Base-by-base conservation (phyloP, 2,888 invertebrate species). In the Himalopsyche anomala region DNA sequence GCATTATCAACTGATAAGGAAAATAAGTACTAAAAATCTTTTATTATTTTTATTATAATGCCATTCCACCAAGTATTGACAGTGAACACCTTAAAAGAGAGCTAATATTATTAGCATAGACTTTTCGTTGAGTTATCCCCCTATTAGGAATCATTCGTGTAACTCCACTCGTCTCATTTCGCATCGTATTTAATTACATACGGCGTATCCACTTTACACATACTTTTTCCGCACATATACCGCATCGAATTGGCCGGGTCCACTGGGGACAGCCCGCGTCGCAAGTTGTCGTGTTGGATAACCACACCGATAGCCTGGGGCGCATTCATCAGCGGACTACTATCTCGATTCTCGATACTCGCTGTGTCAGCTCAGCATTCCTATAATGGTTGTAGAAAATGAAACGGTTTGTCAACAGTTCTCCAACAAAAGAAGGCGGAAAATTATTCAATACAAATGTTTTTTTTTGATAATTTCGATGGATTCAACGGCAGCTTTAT, bases 291-390 rank as follows among this genome's bases (percentile, higher is more conserved):
- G 80, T 56, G 42, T 15, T 69, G 80, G 80, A 84, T 38, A 69
- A 69, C 85, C 81, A 28, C 85, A 69, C 81, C 85, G 84, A 84
- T 87, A 80, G 79, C 84, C 84, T 55, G 51, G 84, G 84, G 86
- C 84, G 86, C 82, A 84, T 87, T 83, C 87, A 85, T 82, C 87
- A 87, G 81, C 56, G 80, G 36, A 69, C 51, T 36, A 42, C 83
- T 84, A 80, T 85, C 87, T 85, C 85, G 84, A 86, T 79, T 51
- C 82, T 85, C 80, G 86, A 81, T 81, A 86, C 86, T 51, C 80
- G 86, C 86, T 83, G 83, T 62, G 86, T 86, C 86, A 86, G 86
- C 86, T 86, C 45, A 74, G 81, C 83, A 83, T 86, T 83, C 83
- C 86, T 86, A 51, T 45, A 80, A 45, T 51, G 42, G n/a, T 42